Base-by-base conservation (phyloP, 2,888 invertebrate genomes). In the Galerucella nymphaeae region DNA sequence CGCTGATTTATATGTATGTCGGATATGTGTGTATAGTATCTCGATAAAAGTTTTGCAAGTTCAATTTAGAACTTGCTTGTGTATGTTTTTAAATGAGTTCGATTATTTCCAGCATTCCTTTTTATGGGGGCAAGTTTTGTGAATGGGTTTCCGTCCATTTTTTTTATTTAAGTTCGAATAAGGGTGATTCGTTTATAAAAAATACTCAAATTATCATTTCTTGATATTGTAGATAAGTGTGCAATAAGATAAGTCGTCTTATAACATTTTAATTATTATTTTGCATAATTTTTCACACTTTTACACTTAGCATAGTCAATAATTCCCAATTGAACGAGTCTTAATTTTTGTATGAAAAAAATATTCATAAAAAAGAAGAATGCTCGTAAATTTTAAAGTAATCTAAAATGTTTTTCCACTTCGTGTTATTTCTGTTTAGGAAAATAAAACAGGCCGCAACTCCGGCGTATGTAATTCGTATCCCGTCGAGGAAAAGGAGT, bases 21-120 rank as follows among this genome's bases (percentile, higher is more conserved):
- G 62, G 68, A 68, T 78, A 79, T 79, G 81, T 82, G 80, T 83
- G 82, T 82, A n/a, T n/a, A 82, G 80, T 78, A 71, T 73, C 76
- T 9, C 83, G 83, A 84, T 83, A 83, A 84, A 84, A 84, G 82
- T 84, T 84, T 82, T 67, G 79, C 78, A 83, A 81, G 77, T 82
- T 79, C 78, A 77, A 78, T 80, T 80, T 77, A 75, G 70, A 76
- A 76, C 75, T 75, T 79, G 75, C 76, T 79, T 75, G 79, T 82
- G 80, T 82, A 82, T 81, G 81, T 81, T 81, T 81, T 81, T 82
- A 81, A 83, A 82, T 81, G 79, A 78, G 77, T 77, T 79, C 74
- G 77, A 72, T 75, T 72, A 74, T 69, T 74, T 72, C 64, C 74
- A 69, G 61, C 70, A 50, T 58, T 58, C 58, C 14, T 38, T 58